phyloP scores from a whole-genome alignment of 2,113 vertebrate genomes.

The Periophthalmodon schlosseri region DNA sequence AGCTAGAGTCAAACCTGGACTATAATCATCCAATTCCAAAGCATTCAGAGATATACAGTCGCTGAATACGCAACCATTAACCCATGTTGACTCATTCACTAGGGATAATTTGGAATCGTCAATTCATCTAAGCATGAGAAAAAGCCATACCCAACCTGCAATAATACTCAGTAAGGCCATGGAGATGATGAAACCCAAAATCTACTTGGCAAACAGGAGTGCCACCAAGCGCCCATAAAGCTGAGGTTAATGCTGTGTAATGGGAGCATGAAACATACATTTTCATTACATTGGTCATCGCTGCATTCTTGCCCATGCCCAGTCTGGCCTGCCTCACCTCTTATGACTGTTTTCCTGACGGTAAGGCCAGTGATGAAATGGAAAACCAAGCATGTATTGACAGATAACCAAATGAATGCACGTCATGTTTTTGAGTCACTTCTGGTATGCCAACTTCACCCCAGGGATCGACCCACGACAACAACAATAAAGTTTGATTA shows the following conservation, averaged over 20 bases:
- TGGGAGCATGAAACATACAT: background rate
- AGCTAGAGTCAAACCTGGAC: too few relatives aligned
- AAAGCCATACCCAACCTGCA: too few relatives aligned
- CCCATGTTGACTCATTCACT: too few relatives aligned
- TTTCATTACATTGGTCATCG: background rate
- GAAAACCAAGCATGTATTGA: conserved; percentile 34
- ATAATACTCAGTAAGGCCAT: background rate
- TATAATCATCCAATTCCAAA: too few relatives aligned
- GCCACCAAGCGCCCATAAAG: background rate
- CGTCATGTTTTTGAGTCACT: conserved; percentile 25
- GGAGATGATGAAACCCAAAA: background rate
- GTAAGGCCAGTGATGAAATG: conserved; percentile 6
- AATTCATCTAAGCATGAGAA: too few relatives aligned
- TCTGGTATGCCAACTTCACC: conserved; percentile 23
- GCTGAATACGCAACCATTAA: too few relatives aligned
- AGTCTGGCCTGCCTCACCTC: background rate
- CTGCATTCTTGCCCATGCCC: conserved; percentile 6
- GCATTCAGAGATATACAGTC: too few relatives aligned
- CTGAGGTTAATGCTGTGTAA: background rate
- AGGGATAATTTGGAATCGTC: too few relatives aligned
- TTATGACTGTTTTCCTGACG: conserved; percentile 2
- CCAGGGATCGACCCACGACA: background rate
- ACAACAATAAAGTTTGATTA: background rate
- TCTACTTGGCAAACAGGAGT: background rate
- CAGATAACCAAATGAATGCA: conserved; percentile 21